A percentile compares a stretch with the other conserved stretches of the same genome.
Conservation (phyloP, 1,140 invertebrate species). For the Saccostrea cuccullata region DNA sequence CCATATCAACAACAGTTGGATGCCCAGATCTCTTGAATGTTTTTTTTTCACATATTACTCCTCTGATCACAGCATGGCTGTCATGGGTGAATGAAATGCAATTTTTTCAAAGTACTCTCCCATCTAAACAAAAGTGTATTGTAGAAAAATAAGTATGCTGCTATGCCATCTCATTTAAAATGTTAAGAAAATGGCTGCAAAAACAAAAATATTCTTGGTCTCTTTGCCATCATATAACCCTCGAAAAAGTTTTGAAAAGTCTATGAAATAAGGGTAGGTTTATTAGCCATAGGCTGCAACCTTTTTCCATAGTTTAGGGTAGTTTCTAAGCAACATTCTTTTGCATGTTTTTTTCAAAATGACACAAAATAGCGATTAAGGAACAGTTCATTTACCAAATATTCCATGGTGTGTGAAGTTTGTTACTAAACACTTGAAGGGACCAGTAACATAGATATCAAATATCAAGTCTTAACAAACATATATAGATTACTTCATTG, state of each 20-base stretch:
- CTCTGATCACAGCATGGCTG: conserved; percentile 44
- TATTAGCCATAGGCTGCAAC: not conserved
- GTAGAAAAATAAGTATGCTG: not conserved
- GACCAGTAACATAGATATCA: conserved; percentile 19
- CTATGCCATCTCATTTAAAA: conserved; percentile 12
- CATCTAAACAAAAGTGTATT: not conserved
- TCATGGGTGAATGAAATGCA: conserved; percentile 35
- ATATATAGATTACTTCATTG: not conserved
- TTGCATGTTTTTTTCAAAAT: not conserved
- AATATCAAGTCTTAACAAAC: conserved; percentile 1
- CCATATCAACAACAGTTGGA: conserved; percentile 40
- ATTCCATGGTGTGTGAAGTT: conserved; percentile 8
- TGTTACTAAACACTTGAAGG: conserved; percentile 13
- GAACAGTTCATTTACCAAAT: not conserved
- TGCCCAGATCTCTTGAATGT: conserved; percentile 28
- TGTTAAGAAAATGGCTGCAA: not conserved
- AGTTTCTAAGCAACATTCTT: not conserved
- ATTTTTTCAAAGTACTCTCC: conserved; percentile 8
- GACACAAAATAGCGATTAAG: conserved; percentile 23
- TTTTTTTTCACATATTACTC: conserved; percentile 16
- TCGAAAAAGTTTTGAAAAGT: not conserved
- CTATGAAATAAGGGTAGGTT: not conserved
- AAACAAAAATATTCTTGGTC: not conserved
- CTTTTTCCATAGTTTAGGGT: not conserved
- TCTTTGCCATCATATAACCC: not conserved